Percentiles rank a stretch among this genome's conserved stretches.
These are phyloP conservation scores for Myotis planiceps DNA, from an alignment of 2,797 vertebrate genomes.

Conservation along the genomic window DNA sequence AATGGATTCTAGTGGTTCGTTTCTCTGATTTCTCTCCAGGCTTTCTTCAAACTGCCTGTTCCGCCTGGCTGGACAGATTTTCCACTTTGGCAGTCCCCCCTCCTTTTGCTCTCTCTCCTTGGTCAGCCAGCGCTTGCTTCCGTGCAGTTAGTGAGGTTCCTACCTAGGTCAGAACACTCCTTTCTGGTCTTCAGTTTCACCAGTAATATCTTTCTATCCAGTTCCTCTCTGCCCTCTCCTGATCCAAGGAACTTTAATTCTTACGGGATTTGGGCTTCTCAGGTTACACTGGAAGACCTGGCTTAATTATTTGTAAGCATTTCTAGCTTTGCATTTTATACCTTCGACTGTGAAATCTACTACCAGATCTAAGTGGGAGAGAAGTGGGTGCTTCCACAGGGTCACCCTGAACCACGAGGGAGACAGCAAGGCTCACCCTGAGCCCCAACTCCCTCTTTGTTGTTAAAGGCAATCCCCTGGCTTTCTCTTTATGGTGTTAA, in stretches of 20 bases:
- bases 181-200: neutral
- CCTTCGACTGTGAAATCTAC: neutral
- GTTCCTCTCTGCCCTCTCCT: neutral
- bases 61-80: neutral
- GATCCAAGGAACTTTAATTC: neutral
- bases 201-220: neutral
- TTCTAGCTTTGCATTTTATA: neutral
- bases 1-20: neutral
- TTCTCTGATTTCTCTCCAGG: conserved; percentile 18
- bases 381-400: neutral
- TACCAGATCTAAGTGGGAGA: neutral
- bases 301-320: neutral
- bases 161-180: neutral
- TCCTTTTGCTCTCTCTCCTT: neutral
- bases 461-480: neutral
- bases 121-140: neutral
- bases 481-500: neutral
- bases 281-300: neutral
- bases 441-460: neutral
- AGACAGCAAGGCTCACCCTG: neutral
- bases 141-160: neutral
- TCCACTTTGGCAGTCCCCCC: neutral
- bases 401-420: neutral
- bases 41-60: conserved; percentile 5
- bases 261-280: neutral